phyloP scores from a whole-genome alignment of 2,113 vertebrate genomes.

The Cavia aperea region DNA sequence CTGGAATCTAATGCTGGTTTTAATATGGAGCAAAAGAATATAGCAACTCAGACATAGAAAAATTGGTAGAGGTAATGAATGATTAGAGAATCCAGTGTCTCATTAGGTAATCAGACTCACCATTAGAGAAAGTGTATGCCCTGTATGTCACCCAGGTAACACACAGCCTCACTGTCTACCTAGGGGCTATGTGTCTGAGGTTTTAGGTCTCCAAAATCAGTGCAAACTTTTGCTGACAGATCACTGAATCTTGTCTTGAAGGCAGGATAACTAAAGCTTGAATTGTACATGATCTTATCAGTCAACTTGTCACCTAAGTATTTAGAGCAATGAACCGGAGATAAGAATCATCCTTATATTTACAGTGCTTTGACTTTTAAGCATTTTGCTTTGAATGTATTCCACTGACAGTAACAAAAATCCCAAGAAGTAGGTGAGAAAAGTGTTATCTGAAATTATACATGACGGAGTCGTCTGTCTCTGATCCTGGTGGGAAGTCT shows the following conservation, averaged over 20 bases:
- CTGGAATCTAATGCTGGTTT: neutral
- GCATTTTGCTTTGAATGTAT: neutral
- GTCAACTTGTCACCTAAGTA: rapidly evolving
- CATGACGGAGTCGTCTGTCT: rapidly evolving
- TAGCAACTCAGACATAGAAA: neutral
- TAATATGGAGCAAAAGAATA: rapidly evolving
- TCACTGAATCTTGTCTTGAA: neutral
- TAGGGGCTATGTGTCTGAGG: too few relatives aligned
- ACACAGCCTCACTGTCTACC: rapidly evolving
- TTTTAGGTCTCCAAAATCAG: neutral
- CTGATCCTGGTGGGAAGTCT: rapidly evolving
- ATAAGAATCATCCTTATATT: rapidly evolving
- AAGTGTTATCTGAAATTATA: rapidly evolving
- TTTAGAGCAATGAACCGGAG: rapidly evolving
- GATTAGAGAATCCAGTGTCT: rapidly evolving
- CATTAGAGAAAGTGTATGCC: rapidly evolving
- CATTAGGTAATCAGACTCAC: rapidly evolving
- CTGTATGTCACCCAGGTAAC: rapidly evolving
- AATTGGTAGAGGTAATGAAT: rapidly evolving
- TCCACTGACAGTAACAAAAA: too few relatives aligned
- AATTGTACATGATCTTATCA: rapidly evolving
- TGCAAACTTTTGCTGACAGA: neutral
- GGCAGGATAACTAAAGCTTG: too few relatives aligned
- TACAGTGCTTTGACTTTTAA: neutral
- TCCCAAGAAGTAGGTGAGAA: neutral